A percentile compares a stretch with the other conserved stretches of the same genome.
Evolutionary conservation across 2,113 vertebrate genomes (phyloP).

Genomic region (Scomber scombrus): DNA sequence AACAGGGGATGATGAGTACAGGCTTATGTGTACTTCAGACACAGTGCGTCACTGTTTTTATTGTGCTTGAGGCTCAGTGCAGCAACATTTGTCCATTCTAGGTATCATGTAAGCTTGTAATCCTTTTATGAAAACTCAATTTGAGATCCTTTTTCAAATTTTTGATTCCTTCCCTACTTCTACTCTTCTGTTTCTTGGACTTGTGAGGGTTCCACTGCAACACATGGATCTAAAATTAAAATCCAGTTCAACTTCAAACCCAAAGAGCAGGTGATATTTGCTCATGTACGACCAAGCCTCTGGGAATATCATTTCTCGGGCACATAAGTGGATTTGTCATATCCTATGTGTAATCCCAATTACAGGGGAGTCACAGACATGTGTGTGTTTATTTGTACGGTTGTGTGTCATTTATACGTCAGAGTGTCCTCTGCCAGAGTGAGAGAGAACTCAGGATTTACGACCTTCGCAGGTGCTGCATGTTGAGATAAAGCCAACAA

Average conservation of each 20-base stretch:
- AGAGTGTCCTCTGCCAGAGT: slow-evolving; percentile 20
- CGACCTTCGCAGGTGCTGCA: slow-evolving; percentile 55
- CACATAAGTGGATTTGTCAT: neutral
- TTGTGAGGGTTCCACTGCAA: neutral
- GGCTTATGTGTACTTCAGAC: neutral
- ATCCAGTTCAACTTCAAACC: neutral
- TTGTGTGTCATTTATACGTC: slow-evolving; percentile 12
- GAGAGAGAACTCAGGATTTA: slow-evolving; percentile 27
- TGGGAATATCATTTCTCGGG: neutral
- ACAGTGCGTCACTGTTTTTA: neutral
- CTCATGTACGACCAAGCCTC: slow-evolving; percentile 13
- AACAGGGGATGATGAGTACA: slow-evolving; percentile 1
- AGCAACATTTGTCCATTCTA: neutral
- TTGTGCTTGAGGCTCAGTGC: neutral
- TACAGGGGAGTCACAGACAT: neutral
- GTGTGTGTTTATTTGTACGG: slow-evolving; percentile 38
- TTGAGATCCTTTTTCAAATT: neutral
- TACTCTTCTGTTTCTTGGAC: neutral
- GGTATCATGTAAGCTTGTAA: neutral
- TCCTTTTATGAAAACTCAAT: neutral
- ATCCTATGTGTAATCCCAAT: neutral
- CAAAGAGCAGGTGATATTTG: neutral
- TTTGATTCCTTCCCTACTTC: neutral
- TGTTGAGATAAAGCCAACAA: slow-evolving; percentile 41
- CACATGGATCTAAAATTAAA: neutral